Evolutionary conservation across 2,888 invertebrate genomes (phyloP).

Genomic region (Blastobasis lacticolella): DNA sequence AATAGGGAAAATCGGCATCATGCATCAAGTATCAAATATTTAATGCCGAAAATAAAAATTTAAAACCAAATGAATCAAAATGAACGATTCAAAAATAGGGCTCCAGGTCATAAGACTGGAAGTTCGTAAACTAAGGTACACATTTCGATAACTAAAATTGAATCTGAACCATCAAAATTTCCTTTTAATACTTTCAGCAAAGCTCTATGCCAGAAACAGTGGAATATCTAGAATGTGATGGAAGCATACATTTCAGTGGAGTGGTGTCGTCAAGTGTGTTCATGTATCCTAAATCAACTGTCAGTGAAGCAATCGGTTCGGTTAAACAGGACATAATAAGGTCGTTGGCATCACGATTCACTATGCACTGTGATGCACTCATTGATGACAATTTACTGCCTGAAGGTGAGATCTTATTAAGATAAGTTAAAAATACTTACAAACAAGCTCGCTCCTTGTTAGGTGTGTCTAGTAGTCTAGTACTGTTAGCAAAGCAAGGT

Average conservation of each 20-base stretch:
- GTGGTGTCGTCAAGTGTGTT: slow-evolving; percentile 84
- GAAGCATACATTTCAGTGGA: slow-evolving; percentile 82
- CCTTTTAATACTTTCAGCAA: slow-evolving; percentile 43
- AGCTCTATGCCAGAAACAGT: slow-evolving; percentile 59
- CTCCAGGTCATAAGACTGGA: too few relatives aligned
- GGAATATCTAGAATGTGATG: slow-evolving; percentile 74
- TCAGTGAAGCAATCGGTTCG: slow-evolving; percentile 81
- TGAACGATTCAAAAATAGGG: too few relatives aligned
- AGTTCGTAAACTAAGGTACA: too few relatives aligned
- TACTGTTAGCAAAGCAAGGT: too few relatives aligned
- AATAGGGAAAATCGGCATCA: too few relatives aligned
- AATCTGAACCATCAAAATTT: too few relatives aligned
- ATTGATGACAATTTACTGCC: slow-evolving; percentile 85
- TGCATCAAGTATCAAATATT: too few relatives aligned
- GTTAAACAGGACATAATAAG: slow-evolving; percentile 89
- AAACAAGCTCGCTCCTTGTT: slow-evolving; percentile 6
- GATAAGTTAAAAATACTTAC: slow-evolving; percentile 8
- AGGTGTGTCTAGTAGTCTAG: too few relatives aligned
- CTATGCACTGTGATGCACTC: slow-evolving; percentile 94
- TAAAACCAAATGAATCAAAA: too few relatives aligned
- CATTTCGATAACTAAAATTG: too few relatives aligned
- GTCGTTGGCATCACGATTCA: slow-evolving; percentile 88
- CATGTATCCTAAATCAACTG: slow-evolving; percentile 83
- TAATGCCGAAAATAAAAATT: too few relatives aligned
- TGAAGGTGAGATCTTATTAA: slow-evolving; percentile 70